Conservation (phyloP, 2,797 vertebrate genomes). For the Rallus crepitans region DNA sequence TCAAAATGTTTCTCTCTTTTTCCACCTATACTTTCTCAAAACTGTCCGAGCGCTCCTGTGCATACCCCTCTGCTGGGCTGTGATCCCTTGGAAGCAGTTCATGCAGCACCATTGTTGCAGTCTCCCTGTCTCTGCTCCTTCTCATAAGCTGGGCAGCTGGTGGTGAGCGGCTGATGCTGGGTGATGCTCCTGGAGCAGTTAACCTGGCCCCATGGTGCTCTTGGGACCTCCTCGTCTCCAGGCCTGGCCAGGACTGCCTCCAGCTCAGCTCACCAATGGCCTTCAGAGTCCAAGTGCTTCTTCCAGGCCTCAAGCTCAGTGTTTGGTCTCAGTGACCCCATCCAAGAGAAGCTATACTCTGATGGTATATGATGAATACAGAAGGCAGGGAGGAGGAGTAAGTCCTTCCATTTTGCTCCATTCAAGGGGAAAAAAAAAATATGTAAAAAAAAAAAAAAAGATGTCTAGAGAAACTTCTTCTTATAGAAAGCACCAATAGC, state of each 20-base stretch:
- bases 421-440: constrained; percentile 56
- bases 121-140: constrained; percentile 5
- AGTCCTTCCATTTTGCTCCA: constrained; percentile 61
- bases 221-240: constrained; percentile 44
- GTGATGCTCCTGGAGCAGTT: constrained; percentile 54
- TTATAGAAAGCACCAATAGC: neutral
- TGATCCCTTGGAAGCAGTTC: constrained; percentile 21
- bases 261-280: constrained; percentile 74
- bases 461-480: neutral
- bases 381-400: constrained; percentile 15
- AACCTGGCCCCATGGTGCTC: constrained; percentile 66
- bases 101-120: constrained; percentile 54
- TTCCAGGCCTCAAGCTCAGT: constrained; percentile 64
- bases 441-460: neutral
- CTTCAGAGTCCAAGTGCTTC: constrained; percentile 64
- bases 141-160: constrained; percentile 20
- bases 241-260: constrained; percentile 44
- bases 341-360: constrained; percentile 69
- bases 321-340: constrained; percentile 82
- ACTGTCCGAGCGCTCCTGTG: constrained; percentile 30
- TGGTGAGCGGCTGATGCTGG: neutral
- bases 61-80: constrained; percentile 33
- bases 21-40: constrained; percentile 70
- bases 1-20: constrained; percentile 33
- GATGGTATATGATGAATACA: constrained; percentile 27